A percentile compares a stretch with the other conserved stretches of the same genome.
Conservation (phyloP, 2,888 invertebrate genomes). For the Rosalia funebris region DNA sequence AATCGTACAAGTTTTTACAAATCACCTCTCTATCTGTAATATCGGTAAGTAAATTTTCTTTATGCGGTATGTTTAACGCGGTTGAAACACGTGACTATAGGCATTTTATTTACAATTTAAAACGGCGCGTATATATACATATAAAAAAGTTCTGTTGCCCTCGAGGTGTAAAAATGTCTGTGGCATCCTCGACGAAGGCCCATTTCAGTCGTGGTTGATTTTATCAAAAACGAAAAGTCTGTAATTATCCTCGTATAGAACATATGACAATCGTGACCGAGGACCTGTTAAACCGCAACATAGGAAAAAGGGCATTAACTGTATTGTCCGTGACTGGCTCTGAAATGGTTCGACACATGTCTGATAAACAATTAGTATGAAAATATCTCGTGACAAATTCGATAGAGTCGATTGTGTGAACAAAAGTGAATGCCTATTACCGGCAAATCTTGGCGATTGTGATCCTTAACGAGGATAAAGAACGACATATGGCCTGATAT, state of each 20-base stretch:
- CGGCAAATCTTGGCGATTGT: slow-evolving; percentile 43
- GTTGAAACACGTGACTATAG: too few species aligned
- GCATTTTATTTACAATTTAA: too few species aligned
- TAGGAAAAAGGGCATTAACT: slow-evolving; percentile 53
- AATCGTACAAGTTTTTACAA: too few species aligned
- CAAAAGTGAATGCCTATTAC: slow-evolving; percentile 38
- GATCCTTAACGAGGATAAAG: slow-evolving; percentile 43
- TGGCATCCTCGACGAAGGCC: slow-evolving; percentile 35
- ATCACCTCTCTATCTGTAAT: too few species aligned
- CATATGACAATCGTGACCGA: slow-evolving; percentile 59
- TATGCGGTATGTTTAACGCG: too few species aligned
- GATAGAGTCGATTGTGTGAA: slow-evolving; percentile 46
- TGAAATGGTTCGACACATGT: slow-evolving; percentile 56
- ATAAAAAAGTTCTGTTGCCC: too few species aligned
- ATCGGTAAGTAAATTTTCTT: too few species aligned
- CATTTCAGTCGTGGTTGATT: slow-evolving; percentile 41
- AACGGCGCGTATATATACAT: too few species aligned
- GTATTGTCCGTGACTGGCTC: slow-evolving; percentile 54
- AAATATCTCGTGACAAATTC: slow-evolving; percentile 60
- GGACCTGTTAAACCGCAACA: slow-evolving; percentile 60
- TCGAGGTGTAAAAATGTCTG: not conserved
- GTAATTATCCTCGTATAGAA: slow-evolving; percentile 44
- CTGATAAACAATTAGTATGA: slow-evolving; percentile 59
- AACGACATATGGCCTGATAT: slow-evolving; percentile 62
- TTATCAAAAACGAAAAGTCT: slow-evolving; percentile 42